Evolutionary conservation across 2,888 invertebrate species (phyloP).

Genomic region (Laothoe populi): DNA sequence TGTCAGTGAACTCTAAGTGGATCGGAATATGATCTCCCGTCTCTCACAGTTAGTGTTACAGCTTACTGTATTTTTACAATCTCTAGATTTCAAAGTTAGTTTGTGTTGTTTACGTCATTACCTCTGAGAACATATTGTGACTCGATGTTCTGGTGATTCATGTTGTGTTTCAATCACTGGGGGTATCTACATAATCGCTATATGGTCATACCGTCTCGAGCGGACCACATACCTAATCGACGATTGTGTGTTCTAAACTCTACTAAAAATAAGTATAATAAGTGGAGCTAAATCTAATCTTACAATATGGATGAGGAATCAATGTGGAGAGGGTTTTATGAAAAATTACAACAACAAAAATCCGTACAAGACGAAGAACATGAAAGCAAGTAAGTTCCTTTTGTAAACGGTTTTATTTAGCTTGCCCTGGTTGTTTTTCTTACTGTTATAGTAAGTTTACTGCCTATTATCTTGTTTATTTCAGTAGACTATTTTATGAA

Average conservation of each 20-base stretch:
- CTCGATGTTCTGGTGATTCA: conserved; percentile 69
- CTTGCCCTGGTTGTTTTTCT: no score
- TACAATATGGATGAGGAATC: conserved; percentile 87
- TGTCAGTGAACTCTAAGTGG: conserved; percentile 60
- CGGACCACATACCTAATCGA: conserved; percentile 28
- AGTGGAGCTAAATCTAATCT: conserved; percentile 23
- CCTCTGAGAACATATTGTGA: conserved; percentile 66
- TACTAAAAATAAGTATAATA: conserved; percentile 10
- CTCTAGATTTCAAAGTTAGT: conserved; percentile 49
- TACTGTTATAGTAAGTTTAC: no score
- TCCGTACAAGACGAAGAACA: conserved; percentile 87
- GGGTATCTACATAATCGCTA: conserved; percentile 53
- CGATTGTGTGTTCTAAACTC: conserved; percentile 12
- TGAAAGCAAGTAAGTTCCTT: conserved; percentile 85
- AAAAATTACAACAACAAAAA: conserved; percentile 87
- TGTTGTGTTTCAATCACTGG: conserved; percentile 45
- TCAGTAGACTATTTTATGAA: no score
- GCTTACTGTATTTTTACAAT: conserved; percentile 51
- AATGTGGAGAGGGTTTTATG: conserved; percentile 92
- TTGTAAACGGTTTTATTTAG: conserved; percentile 9
- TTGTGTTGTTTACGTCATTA: conserved; percentile 73
- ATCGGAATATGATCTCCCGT: conserved; percentile 41
- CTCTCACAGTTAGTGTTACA: conserved; percentile 32
- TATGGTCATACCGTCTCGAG: conserved; percentile 39
- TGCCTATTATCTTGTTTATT: no score